Conservation (phyloP, 2,888 invertebrate species). For the Trilocha varians region DNA sequence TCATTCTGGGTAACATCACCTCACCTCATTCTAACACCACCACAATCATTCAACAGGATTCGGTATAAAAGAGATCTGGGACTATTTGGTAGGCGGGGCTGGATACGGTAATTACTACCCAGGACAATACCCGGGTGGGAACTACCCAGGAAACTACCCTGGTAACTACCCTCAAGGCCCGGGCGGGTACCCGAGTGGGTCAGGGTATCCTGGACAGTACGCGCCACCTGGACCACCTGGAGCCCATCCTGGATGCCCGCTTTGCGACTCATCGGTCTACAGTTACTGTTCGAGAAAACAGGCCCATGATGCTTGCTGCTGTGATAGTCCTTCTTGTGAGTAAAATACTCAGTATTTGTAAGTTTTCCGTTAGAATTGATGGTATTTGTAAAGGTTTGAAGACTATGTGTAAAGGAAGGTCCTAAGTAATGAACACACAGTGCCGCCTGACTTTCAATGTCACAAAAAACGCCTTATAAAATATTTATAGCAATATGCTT, state of each 20-base stretch:
- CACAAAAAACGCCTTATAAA: too few relatives aligned
- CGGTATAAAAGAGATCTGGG: constrained; percentile 61
- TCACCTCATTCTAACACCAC: constrained; percentile 5
- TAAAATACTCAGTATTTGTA: too few relatives aligned
- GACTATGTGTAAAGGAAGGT: too few relatives aligned
- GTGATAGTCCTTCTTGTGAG: constrained; percentile 68
- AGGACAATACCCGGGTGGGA: constrained; percentile 17
- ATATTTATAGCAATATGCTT: background rate
- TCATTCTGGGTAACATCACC: background rate
- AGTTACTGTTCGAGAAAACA: constrained; percentile 83
- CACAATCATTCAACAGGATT: constrained; percentile 68
- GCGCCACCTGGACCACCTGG: constrained; percentile 52
- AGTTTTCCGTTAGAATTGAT: too few relatives aligned
- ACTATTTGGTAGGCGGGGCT: constrained; percentile 60
- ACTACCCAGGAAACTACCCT: constrained; percentile 23
- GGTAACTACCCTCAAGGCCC: constrained; percentile 14
- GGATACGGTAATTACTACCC: constrained; percentile 36
- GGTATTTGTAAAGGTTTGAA: too few relatives aligned
- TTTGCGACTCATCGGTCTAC: constrained; percentile 84
- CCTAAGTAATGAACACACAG: too few relatives aligned
- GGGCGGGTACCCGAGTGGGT: constrained; percentile 18
- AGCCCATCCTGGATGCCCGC: constrained; percentile 75
- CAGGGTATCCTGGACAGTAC: constrained; percentile 24
- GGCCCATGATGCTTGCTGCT: constrained; percentile 84
- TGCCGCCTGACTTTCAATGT: too few relatives aligned